Evolutionary conservation across 2,113 vertebrate genomes (phyloP).

Genomic region (Tragelaphus scriptus): DNA sequence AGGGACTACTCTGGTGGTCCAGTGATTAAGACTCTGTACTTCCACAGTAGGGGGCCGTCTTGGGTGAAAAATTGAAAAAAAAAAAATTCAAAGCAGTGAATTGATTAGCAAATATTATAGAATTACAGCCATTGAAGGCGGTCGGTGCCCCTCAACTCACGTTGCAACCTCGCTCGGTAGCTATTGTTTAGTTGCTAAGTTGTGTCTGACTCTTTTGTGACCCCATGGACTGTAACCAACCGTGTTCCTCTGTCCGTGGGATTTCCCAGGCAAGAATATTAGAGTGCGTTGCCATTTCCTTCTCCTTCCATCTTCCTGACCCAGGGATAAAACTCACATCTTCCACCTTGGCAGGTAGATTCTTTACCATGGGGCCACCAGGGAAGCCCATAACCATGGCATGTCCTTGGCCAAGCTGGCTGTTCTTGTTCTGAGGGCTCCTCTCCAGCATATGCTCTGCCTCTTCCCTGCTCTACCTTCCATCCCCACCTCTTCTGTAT

Average conservation of each 20-base stretch:
- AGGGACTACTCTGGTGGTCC: not conserved
- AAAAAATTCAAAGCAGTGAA: not conserved
- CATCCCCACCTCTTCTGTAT: not conserved
- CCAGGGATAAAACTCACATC: not conserved
- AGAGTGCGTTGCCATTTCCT: not conserved
- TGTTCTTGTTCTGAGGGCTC: not conserved
- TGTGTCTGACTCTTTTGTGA: not conserved
- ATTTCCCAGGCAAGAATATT: not conserved
- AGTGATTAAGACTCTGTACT: not conserved
- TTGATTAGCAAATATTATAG: not conserved
- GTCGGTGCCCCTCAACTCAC: accelerated
- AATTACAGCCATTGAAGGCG: not conserved
- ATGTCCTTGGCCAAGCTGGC: not conserved
- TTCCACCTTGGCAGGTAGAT: not conserved
- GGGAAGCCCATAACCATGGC: not conserved
- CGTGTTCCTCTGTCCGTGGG: not conserved
- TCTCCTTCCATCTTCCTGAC: not conserved
- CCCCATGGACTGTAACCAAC: not conserved
- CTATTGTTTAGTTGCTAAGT: not conserved
- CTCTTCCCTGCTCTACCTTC: not conserved
- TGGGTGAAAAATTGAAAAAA: not conserved
- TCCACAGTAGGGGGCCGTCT: not conserved
- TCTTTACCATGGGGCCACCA: not conserved
- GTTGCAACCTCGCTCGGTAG: not conserved
- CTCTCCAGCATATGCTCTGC: not conserved